phyloP scores from a whole-genome alignment of 2,888 invertebrate species.

The Elgonia sp. region DNA sequence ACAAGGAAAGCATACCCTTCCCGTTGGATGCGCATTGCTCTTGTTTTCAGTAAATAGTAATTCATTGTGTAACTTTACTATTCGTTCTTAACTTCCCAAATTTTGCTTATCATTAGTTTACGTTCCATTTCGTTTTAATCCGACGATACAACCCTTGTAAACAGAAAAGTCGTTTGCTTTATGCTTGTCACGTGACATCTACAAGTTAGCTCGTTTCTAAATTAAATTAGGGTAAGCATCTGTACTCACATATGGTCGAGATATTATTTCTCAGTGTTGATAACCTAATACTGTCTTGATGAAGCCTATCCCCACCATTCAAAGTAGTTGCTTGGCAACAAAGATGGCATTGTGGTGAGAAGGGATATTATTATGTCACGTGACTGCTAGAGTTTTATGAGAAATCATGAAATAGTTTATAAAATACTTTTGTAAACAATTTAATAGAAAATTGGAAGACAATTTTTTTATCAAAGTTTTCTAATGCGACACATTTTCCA shows the following conservation, averaged over 20 bases:
- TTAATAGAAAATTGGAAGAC: no score
- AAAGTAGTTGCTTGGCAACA: no score
- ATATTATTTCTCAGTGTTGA: not conserved
- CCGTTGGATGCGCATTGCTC: slow-evolving; percentile 45
- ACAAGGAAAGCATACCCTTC: slow-evolving; percentile 69
- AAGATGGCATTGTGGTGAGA: no score
- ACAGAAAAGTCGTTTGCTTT: not conserved
- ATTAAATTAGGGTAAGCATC: not conserved
- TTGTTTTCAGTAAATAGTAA: slow-evolving; percentile 69
- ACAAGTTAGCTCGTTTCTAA: not conserved
- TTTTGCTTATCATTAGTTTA: slow-evolving; percentile 47
- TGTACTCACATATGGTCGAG: not conserved
- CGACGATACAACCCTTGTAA: not conserved
- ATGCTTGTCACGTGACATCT: not conserved
- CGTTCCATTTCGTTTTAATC: slow-evolving; percentile 43
- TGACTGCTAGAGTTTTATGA: no score
- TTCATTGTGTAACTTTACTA: slow-evolving; percentile 46
- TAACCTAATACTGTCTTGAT: no score
- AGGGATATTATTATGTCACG: no score
- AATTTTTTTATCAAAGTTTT: no score
- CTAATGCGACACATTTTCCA: no score
- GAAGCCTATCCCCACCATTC: no score
- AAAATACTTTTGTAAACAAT: no score
- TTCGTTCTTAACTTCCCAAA: slow-evolving; percentile 44
- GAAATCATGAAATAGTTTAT: no score